Conservation (phyloP, 2,797 vertebrate species). For the Halcyon leucocephala region DNA sequence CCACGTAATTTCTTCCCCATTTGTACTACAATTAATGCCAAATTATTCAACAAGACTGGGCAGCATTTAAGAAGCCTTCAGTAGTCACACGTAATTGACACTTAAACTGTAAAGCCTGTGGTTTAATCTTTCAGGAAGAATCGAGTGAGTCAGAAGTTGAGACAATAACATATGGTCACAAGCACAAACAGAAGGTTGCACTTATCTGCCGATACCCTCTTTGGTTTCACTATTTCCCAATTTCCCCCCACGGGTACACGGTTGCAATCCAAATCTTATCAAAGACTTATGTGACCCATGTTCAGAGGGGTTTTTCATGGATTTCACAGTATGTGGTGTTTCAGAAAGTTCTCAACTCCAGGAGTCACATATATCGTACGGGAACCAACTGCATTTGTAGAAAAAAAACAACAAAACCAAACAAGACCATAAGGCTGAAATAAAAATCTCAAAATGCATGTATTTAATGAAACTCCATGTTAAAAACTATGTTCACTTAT, state of each 20-base stretch:
- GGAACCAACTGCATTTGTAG: background rate
- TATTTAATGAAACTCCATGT: background rate
- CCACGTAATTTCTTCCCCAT: background rate
- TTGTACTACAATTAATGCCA: background rate
- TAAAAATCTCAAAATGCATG: background rate
- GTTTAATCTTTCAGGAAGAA: conserved; percentile 42
- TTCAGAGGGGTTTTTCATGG: background rate
- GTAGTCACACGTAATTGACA: background rate
- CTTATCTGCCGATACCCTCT: conserved; percentile 21
- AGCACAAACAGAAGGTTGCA: background rate
- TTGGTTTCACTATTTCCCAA: conserved; percentile 10
- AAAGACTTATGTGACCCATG: background rate
- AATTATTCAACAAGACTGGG: background rate
- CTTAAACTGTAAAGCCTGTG: conserved; percentile 6
- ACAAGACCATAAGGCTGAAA: background rate
- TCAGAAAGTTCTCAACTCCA: background rate
- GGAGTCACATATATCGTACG: fast-evolving
- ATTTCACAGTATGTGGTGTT: background rate
- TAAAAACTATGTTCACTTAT: background rate
- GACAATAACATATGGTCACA: background rate
- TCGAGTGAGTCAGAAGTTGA: conserved; percentile 16
- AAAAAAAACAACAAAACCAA: background rate
- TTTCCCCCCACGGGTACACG: background rate
- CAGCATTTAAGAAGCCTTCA: background rate
- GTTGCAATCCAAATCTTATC: conserved; percentile 4